These are phyloP conservation scores for Psittacula cyanocephala DNA, from an alignment of 2,113 vertebrate species.

Conservation along the genomic window DNA sequence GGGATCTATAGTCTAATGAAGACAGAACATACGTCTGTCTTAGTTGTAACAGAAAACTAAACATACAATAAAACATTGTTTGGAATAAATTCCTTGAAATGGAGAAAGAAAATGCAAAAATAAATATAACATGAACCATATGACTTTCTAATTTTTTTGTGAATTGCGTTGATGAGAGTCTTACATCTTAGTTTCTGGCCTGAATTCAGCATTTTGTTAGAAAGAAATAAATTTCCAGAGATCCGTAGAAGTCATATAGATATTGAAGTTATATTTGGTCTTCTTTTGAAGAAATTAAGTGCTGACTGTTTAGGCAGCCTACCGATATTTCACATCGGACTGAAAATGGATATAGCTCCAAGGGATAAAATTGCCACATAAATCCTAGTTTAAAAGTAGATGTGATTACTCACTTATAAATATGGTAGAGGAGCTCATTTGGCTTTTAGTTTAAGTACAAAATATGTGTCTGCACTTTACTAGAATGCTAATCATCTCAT, in stretches of 20 bases:
- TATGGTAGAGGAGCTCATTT: not conserved
- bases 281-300: not conserved
- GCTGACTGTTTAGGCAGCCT: not conserved
- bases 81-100: not conserved
- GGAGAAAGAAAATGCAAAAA: not conserved
- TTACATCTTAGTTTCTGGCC: not conserved
- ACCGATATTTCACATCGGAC: not conserved
- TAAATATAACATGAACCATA: not conserved
- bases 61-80: not conserved
- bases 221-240: not conserved
- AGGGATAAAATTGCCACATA: not conserved
- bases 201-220: not conserved
- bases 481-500: not conserved
- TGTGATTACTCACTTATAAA: constrained; percentile 22
- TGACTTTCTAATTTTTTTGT: not conserved
- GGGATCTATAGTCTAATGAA: not conserved
- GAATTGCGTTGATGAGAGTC: not conserved
- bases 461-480: constrained; percentile 22
- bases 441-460: constrained; percentile 29
- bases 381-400: not conserved
- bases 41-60: not conserved
- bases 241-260: not conserved
- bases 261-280: not conserved
- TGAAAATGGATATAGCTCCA: not conserved
- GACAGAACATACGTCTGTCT: not conserved